phyloP scores from a whole-genome alignment of 1,140 invertebrate species.

The Trigoniulus corallinus region DNA sequence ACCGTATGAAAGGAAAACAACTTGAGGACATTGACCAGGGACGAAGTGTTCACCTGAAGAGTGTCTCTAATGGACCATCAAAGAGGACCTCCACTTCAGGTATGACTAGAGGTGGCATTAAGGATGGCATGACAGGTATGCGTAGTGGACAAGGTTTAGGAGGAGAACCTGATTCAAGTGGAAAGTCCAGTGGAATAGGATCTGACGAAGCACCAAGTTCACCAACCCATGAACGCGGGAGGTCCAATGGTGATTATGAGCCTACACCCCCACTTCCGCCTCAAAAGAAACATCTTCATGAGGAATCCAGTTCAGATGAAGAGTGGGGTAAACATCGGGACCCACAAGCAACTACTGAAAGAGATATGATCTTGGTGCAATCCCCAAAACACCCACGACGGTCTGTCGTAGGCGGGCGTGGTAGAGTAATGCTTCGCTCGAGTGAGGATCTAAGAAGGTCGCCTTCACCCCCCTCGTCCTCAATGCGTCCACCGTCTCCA shows the following conservation, averaged over 20 bases:
- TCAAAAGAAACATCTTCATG: constrained; percentile 10
- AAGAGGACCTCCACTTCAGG: too few relatives aligned
- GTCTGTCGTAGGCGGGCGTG: too few relatives aligned
- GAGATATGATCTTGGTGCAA: constrained; percentile 1
- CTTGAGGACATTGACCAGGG: constrained; percentile 49
- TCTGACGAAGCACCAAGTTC: constrained; percentile 65
- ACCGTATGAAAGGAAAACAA: constrained; percentile 53
- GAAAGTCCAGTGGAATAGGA: constrained; percentile 52
- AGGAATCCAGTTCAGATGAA: constrained; percentile 14
- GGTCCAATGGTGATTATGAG: not conserved
- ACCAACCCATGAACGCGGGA: constrained; percentile 20
- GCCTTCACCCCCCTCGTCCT: too few relatives aligned
- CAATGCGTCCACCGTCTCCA: too few relatives aligned
- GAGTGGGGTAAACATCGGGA: constrained; percentile 12
- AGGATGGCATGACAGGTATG: not conserved
- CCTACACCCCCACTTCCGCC: constrained; percentile 4
- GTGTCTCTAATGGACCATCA: too few relatives aligned
- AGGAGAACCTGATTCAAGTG: constrained; percentile 18
- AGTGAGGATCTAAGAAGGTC: too few relatives aligned
- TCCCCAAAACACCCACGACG: constrained; percentile 7
- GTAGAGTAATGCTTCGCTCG: too few relatives aligned
- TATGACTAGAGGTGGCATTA: not conserved
- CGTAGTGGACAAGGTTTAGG: constrained; percentile 7
- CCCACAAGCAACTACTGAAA: constrained; percentile 6
- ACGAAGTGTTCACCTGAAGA: constrained; percentile 31